phyloP scores from a whole-genome alignment of 2,113 vertebrate species.

The Thomomys bottae region DNA sequence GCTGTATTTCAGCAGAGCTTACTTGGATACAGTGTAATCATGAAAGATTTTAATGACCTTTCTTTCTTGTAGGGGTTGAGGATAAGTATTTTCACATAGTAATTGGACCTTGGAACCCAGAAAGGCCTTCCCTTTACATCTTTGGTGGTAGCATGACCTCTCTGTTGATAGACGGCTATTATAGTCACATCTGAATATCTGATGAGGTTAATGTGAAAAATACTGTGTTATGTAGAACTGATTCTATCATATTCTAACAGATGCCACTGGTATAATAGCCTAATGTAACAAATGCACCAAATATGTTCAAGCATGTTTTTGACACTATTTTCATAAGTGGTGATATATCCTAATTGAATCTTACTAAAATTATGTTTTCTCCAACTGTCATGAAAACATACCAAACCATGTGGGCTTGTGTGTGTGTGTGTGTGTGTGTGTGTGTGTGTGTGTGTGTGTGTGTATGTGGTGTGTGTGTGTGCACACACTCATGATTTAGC shows the following conservation, averaged over 20 bases:
- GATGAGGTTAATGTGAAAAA: slow-evolving; percentile 21
- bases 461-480: neutral
- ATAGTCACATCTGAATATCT: neutral
- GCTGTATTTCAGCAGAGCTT: neutral
- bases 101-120: neutral
- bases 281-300: slow-evolving; percentile 30
- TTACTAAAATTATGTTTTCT: slow-evolving; percentile 67
- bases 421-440: no score
- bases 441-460: no score
- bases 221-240: slow-evolving; percentile 35
- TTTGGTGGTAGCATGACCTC: neutral
- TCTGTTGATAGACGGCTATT: neutral
- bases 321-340: slow-evolving; percentile 68
- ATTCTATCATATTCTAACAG: slow-evolving; percentile 45
- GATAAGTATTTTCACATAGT: neutral
- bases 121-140: neutral
- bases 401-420: slow-evolving; percentile 34
- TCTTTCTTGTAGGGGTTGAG: slow-evolving; percentile 5
- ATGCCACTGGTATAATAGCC: slow-evolving; percentile 47
- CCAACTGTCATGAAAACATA: slow-evolving; percentile 69
- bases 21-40: neutral
- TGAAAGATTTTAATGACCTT: neutral
- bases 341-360: slow-evolving; percentile 61
- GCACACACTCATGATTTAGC: slow-evolving; percentile 40
- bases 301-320: slow-evolving; percentile 48